Evolutionary conservation across 1,140 invertebrate species (phyloP).

Genomic region (Saxidomus purpurata): DNA sequence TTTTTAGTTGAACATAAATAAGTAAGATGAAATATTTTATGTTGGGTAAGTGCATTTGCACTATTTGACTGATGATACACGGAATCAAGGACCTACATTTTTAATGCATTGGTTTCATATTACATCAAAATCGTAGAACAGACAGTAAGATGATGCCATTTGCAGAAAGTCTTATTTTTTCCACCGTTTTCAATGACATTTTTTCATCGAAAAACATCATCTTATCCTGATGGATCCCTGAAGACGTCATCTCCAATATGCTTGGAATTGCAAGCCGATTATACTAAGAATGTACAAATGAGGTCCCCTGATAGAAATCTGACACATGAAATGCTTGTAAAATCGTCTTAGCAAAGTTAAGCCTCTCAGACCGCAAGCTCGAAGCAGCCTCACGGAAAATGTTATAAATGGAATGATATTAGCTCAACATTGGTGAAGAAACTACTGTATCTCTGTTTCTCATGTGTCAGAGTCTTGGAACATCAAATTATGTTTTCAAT

Average conservation of each 20-base stretch:
- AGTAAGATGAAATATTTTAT: no score
- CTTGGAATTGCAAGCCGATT: slow-evolving; percentile 48
- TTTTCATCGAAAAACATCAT: not conserved
- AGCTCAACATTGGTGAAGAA: not conserved
- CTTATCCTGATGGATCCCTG: not conserved
- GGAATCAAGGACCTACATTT: no score
- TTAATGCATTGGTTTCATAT: not conserved
- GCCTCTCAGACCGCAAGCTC: slow-evolving; percentile 1
- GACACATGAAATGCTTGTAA: slow-evolving; percentile 51
- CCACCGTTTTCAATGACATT: not conserved
- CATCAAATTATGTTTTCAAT: no score
- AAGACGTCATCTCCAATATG: slow-evolving; percentile 43
- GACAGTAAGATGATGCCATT: not conserved
- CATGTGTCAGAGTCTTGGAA: not conserved
- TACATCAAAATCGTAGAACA: not conserved
- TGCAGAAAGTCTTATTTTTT: not conserved
- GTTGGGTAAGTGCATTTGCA: no score
- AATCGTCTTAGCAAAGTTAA: slow-evolving; percentile 56
- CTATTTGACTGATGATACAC: no score
- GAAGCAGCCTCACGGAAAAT: not conserved
- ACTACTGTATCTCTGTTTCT: not conserved
- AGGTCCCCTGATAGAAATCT: slow-evolving; percentile 60
- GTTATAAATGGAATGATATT: slow-evolving; percentile 14
- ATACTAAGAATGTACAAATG: slow-evolving; percentile 66
- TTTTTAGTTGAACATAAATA: no score